These are phyloP conservation scores for Nyctereutes procyonoides DNA, from an alignment of 2,113 vertebrate species.

Conservation along the genomic window DNA sequence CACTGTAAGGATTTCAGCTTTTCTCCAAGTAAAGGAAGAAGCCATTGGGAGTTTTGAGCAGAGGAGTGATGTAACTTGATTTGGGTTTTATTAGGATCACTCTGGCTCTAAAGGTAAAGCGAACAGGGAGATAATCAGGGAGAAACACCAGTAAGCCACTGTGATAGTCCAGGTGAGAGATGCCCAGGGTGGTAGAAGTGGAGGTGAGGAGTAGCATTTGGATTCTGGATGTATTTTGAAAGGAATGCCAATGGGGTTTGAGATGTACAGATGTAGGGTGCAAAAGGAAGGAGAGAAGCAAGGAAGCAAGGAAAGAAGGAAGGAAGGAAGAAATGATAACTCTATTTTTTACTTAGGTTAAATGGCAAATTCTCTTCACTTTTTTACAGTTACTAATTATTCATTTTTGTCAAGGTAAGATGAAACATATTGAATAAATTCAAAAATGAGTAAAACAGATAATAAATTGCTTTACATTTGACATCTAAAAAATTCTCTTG, in stretches of 20 bases:
- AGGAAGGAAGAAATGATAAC: background rate
- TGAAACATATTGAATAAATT: constrained; percentile 13
- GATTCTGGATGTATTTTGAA: constrained; percentile 25
- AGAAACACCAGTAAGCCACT: background rate
- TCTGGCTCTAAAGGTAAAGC: background rate
- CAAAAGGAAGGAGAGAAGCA: background rate
- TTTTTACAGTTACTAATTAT: background rate
- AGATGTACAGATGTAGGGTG: too few relatives aligned
- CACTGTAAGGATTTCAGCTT: background rate
- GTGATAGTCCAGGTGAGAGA: background rate
- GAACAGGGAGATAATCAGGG: background rate
- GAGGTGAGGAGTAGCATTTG: background rate
- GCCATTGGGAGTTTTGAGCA: background rate
- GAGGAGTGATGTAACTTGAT: background rate
- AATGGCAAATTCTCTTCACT: background rate
- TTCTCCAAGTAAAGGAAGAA: background rate
- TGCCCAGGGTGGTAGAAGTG: background rate
- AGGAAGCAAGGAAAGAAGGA: background rate
- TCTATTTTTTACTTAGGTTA: background rate
- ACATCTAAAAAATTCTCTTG: background rate
- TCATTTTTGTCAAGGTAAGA: background rate
- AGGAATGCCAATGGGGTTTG: background rate
- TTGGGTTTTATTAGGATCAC: background rate
- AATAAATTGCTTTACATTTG: background rate
- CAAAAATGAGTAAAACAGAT: background rate